A percentile compares a stretch with the other conserved stretches of the same genome.
Conservation (phyloP, 2,797 vertebrate species). For the Gallinago solitaria region DNA sequence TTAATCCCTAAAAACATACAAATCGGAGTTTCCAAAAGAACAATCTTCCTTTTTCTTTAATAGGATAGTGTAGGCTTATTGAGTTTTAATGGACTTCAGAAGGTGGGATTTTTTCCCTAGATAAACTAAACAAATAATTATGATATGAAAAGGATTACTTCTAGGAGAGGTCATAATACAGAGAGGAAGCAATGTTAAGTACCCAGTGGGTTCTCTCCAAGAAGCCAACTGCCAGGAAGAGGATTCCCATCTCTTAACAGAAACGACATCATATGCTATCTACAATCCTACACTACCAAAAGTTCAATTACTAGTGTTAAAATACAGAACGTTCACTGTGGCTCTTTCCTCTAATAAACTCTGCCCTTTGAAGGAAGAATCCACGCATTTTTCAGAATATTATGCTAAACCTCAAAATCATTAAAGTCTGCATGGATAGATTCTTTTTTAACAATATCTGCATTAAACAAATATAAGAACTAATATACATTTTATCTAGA, state of each 20-base stretch:
- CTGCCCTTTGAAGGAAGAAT: background rate
- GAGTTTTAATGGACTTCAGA: background rate
- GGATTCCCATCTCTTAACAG: background rate
- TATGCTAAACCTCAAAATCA: background rate
- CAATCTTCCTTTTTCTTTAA: background rate
- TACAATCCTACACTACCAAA: background rate
- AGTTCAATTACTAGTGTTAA: background rate
- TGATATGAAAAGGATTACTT: background rate
- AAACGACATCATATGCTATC: background rate
- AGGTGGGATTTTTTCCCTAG: background rate
- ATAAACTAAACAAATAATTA: background rate
- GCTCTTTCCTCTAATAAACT: background rate
- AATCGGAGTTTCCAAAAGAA: background rate
- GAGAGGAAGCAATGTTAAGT: background rate
- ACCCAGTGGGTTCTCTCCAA: background rate
- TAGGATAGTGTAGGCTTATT: background rate
- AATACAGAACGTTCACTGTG: background rate
- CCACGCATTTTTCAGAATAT: background rate
- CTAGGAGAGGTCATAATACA: background rate
- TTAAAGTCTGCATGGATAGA: background rate
- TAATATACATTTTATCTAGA: background rate
- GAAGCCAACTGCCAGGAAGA: background rate
- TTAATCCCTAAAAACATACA: background rate
- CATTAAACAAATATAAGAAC: background rate
- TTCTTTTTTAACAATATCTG: background rate